Percentiles rank a stretch among this genome's conserved stretches.
phyloP scores from a whole-genome alignment of 37 sponge, comb jelly and placozoan genomes.

The Amphimedon queenslandica region DNA sequence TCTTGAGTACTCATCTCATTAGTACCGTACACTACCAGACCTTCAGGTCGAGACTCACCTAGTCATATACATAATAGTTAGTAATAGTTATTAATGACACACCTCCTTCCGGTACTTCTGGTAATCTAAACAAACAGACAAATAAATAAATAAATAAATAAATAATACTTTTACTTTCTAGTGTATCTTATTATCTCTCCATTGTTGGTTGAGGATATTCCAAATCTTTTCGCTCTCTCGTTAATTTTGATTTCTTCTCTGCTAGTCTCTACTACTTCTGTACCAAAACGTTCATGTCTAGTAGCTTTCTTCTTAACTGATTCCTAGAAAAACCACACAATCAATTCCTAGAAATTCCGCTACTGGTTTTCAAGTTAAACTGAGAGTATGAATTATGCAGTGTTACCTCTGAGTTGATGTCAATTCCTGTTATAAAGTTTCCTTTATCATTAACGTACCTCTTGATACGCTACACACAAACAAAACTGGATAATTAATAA shows the following conservation, averaged over 20 bases:
- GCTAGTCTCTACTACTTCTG: neutral
- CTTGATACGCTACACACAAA: no score
- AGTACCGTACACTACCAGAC: constrained; percentile 59
- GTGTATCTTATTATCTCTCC: constrained; percentile 11
- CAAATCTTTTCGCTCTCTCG: constrained; percentile 37
- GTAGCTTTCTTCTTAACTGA: neutral
- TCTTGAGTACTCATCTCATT: constrained; percentile 74
- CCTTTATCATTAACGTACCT: constrained; percentile 1
- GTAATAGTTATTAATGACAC: neutral
- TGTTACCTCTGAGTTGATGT: constrained; percentile 28
- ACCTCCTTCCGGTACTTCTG: neutral
- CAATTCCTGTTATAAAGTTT: constrained; percentile 34
- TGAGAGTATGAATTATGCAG: neutral
- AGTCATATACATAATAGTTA: neutral
- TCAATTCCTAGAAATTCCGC: neutral
- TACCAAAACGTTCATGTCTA: constrained; percentile 10
- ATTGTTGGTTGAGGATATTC: neutral
- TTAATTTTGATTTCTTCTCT: neutral
- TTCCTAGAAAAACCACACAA: neutral
- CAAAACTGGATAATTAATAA: no score
- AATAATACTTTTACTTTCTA: neutral
- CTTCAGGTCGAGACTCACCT: constrained; percentile 42
- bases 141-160: no score
- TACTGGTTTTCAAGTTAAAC: no score
- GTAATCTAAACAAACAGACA: neutral